phyloP scores from a whole-genome alignment of 2,888 invertebrate species.

The Ceraclea dissimilis region DNA sequence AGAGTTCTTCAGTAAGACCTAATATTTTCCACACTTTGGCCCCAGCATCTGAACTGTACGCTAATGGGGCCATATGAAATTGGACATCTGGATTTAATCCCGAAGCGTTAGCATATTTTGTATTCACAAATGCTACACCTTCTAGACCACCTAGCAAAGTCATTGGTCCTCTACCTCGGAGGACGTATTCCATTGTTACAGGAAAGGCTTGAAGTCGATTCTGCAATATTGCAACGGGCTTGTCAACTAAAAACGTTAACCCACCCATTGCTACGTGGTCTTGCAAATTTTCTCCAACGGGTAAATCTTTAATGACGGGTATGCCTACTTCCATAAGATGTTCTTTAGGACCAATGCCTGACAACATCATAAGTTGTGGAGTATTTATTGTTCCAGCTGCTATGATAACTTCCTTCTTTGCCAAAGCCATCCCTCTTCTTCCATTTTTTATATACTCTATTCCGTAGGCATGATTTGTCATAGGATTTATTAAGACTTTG shows the following conservation, averaged over 20 bases:
- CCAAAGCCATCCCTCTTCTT: conserved; percentile 58
- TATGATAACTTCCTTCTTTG: conserved; percentile 76
- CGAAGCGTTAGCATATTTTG: conserved; percentile 70
- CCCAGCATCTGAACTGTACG: conserved; percentile 73
- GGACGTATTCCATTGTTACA: conserved; percentile 72
- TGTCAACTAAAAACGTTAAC: conserved; percentile 69
- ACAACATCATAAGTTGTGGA: conserved; percentile 86
- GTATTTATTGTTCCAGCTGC: conserved; percentile 88
- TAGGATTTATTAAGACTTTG: conserved; percentile 64
- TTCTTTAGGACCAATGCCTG: conserved; percentile 70
- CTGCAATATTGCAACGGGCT: conserved; percentile 77
- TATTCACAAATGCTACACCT: conserved; percentile 80
- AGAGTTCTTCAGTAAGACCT: conserved; percentile 72
- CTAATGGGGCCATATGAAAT: conserved; percentile 89
- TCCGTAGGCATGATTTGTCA: conserved; percentile 66
- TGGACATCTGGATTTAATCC: conserved; percentile 83
- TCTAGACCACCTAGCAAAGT: conserved; percentile 82
- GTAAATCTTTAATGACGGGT: conserved; percentile 64
- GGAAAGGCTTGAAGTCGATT: conserved; percentile 69
- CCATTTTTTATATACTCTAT: conserved; percentile 76
- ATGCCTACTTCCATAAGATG: conserved; percentile 66
- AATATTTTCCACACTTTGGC: conserved; percentile 67
- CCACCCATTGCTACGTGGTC: conserved; percentile 86
- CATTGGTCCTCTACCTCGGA: conserved; percentile 76
- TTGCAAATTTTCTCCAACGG: conserved; percentile 76